Evolutionary conservation across 2,888 invertebrate genomes (phyloP), one percentile per base, ranked within the genome.

Genomic region (Brachylomia viminalis): DNA sequence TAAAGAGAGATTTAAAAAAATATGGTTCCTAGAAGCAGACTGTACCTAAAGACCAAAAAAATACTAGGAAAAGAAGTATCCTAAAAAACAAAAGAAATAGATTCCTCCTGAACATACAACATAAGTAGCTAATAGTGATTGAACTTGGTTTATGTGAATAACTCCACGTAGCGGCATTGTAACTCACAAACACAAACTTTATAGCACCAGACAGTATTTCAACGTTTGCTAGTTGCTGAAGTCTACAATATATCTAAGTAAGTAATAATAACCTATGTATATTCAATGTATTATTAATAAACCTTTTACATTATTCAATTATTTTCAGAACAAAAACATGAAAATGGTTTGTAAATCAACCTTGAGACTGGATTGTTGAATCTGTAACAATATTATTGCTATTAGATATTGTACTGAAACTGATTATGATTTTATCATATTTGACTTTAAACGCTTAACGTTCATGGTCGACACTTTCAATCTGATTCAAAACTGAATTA

Each of bases 371-470:
- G 49, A 84, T 72, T 83, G 79, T 83, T 83, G 71, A 61, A 38
- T 47, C 64, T 61, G 54, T 56, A 77, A 82, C 58, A 84, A 86
- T 83, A 78, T 83, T 83, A 67, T 76, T 82, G 49, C 45, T 59
- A 76, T 77, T 72, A 73, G 54, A 64, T 52, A 66, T 69, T 80
- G 79, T 73, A 52, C 54, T 72, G 56, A 61, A 62, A 58, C 76
- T 79, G 72, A 54, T 86, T 74, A 61, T 70, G 87, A 86, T 86
- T 75, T 86, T 86, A 86, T 86, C 87, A 74, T 72, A 80, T 84
- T 84, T 86, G 84, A 82, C 62, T 85, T 47, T 52, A 72, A 79
- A 61, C 56, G 56, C 47, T 69, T 62, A 54, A 33, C 65, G 64
- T 68, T 84, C 85, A 87, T 70, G 87, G 87, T 74, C 69, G 62